Evolutionary conservation across 2,113 vertebrate genomes (phyloP).

Genomic region (Pedetes capensis): DNA sequence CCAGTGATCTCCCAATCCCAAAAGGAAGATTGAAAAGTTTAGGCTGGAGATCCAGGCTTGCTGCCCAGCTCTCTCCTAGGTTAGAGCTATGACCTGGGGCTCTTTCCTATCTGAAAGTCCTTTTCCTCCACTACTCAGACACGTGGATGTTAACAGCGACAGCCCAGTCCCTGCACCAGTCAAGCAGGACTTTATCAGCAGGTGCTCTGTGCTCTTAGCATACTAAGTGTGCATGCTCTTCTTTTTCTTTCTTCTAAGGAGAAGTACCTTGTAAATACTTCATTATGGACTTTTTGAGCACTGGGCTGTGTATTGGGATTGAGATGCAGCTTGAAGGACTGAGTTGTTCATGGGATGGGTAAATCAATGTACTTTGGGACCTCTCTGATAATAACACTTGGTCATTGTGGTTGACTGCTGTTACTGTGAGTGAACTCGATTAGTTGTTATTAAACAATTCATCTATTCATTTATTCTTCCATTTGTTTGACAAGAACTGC

Average conservation of each 20-base stretch:
- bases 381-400: no score
- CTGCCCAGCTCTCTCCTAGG: neutral
- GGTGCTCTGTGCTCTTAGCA: neutral
- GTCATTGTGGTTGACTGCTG: no score
- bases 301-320: no score
- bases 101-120: neutral
- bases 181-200: neutral
- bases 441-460: neutral
- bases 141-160: neutral
- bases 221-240: neutral
- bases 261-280: neutral
- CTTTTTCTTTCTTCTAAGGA: neutral
- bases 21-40: neutral
- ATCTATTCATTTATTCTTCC: neutral
- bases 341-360: no score
- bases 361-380: no score
- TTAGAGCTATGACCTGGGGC: neutral
- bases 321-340: no score
- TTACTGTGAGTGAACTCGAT: neutral
- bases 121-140: neutral
- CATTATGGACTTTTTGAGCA: no score
- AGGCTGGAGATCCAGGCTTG: neutral
- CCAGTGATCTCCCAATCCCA: neutral
- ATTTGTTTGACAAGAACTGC: neutral
- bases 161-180: neutral